Conservation (phyloP, 23 tunicate genomes). For the Diplosoma virens region DNA sequence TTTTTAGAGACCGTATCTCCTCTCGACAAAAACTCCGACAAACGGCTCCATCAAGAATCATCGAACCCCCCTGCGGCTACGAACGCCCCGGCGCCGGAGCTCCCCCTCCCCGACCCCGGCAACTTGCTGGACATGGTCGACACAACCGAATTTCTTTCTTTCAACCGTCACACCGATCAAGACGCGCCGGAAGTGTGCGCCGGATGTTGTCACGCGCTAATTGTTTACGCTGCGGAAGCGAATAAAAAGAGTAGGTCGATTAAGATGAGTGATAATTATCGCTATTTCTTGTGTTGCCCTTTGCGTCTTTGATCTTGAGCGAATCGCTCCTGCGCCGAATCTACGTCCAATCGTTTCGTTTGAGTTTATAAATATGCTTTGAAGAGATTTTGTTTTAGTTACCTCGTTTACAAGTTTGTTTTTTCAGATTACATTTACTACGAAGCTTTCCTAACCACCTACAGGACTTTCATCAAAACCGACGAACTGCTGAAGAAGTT, state of each 20-base stretch:
- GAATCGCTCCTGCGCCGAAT: too few relatives aligned
- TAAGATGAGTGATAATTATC: too few relatives aligned
- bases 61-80: too few relatives aligned
- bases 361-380: neutral
- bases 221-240: slow-evolving; percentile 83
- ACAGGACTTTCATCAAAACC: slow-evolving; percentile 77
- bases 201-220: slow-evolving; percentile 76
- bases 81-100: neutral
- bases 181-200: slow-evolving; percentile 52
- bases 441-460: slow-evolving; percentile 92
- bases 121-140: slow-evolving; percentile 60
- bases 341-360: too few relatives aligned
- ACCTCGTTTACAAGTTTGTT: too few relatives aligned
- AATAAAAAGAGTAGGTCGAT: slow-evolving; percentile 68
- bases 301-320: too few relatives aligned
- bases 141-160: slow-evolving; percentile 40
- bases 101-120: slow-evolving; percentile 75
- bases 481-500: slow-evolving; percentile 77
- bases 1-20: too few relatives aligned
- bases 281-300: too few relatives aligned
- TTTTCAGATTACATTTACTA: slow-evolving; percentile 68
- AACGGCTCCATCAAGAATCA: neutral
- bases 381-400: neutral
- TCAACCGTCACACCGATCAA: slow-evolving; percentile 34
- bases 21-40: too few relatives aligned